phyloP scores from a whole-genome alignment of 2,113 vertebrate genomes.

The Ivindomyrus marchei region DNA sequence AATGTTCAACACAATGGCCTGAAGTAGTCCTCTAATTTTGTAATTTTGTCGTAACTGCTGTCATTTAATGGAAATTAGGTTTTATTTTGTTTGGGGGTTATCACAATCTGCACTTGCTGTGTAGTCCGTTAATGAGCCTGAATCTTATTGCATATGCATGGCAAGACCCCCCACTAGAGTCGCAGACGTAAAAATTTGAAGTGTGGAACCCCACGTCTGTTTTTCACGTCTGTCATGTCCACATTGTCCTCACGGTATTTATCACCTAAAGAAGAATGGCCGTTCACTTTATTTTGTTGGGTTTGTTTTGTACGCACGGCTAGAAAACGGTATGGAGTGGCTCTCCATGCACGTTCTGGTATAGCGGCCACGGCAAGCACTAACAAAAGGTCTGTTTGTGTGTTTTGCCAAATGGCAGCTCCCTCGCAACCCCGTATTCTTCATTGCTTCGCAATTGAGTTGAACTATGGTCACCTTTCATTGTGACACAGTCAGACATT shows the following conservation, averaged over 20 bases:
- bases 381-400: conserved; percentile 53
- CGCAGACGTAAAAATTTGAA: conserved; percentile 61
- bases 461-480: neutral
- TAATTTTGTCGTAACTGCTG: conserved; percentile 66
- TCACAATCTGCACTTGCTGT: conserved; percentile 70
- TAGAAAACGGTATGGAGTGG: conserved; percentile 53
- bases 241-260: conserved; percentile 51
- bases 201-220: conserved; percentile 62
- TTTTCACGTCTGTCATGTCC: conserved; percentile 47
- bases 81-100: conserved; percentile 75
- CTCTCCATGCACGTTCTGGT: conserved; percentile 56
- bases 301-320: conserved; percentile 39
- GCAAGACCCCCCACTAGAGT: conserved; percentile 48
- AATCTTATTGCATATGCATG: conserved; percentile 52
- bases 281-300: conserved; percentile 34
- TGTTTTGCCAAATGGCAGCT: conserved; percentile 46
- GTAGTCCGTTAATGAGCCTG: conserved; percentile 68
- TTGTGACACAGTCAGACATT: neutral
- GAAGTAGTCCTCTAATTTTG: conserved; percentile 72
- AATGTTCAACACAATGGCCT: conserved; percentile 65
- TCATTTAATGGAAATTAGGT: conserved; percentile 81
- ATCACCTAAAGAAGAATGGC: conserved; percentile 46
- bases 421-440: conserved; percentile 49
- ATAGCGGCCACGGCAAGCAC: conserved; percentile 55
- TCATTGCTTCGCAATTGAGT: conserved; percentile 35